Conservation (phyloP, 2,113 vertebrate genomes). For the Anarhynchus alexandrinus region DNA sequence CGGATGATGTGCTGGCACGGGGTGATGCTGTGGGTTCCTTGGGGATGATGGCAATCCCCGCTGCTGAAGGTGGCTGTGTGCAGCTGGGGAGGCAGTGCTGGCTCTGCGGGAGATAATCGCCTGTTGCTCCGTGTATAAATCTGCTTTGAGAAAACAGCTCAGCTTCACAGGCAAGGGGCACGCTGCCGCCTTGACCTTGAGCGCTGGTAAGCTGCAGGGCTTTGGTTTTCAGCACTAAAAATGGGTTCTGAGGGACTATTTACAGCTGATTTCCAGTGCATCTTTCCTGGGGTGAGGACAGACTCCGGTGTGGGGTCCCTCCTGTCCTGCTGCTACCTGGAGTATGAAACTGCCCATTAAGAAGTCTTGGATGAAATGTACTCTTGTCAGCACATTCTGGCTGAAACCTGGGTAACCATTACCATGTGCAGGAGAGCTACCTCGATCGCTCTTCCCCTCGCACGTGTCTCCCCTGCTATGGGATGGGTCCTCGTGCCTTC, state of each 20-base stretch:
- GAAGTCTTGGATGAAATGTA: background rate
- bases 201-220: background rate
- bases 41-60: background rate
- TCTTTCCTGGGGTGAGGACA: background rate
- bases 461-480: background rate
- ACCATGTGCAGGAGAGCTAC: background rate
- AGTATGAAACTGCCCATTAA: background rate
- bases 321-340: background rate
- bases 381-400: background rate
- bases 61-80: background rate
- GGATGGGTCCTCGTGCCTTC: background rate
- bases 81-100: too few species aligned
- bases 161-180: background rate
- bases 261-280: background rate
- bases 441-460: rapidly evolving
- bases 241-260: background rate
- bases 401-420: background rate
- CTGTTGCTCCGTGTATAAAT: background rate
- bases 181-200: background rate
- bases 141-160: background rate
- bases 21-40: background rate
- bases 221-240: background rate
- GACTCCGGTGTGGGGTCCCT: rapidly evolving
- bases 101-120: rapidly evolving
- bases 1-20: background rate